These are phyloP conservation scores for Boloria selene DNA, from an alignment of 2,888 invertebrate species.

Conservation along the genomic window DNA sequence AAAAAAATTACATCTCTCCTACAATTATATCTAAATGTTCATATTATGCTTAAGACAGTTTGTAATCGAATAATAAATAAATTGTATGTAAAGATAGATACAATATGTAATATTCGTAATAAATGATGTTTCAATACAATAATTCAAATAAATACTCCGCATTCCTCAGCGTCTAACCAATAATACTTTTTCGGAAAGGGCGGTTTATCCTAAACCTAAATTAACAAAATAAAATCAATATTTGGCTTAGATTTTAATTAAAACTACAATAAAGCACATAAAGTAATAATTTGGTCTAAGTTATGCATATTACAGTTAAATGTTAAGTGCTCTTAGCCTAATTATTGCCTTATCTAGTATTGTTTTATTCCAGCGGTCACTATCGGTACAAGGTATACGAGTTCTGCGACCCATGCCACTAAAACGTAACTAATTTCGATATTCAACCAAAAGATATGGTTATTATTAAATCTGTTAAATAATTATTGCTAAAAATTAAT, in stretches of 20 bases:
- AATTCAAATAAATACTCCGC: slow-evolving; percentile 75
- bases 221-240: slow-evolving; percentile 78
- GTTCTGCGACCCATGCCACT: slow-evolving; percentile 44
- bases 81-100: slow-evolving; percentile 49
- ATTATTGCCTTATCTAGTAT: slow-evolving; percentile 77
- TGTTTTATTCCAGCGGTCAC: slow-evolving; percentile 70
- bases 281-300: slow-evolving; percentile 82
- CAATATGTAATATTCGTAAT: slow-evolving; percentile 21
- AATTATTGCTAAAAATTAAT: slow-evolving; percentile 18
- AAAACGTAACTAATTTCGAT: slow-evolving; percentile 8
- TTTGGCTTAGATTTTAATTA: slow-evolving; percentile 82
- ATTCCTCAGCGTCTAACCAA: slow-evolving; percentile 60
- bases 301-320: slow-evolving; percentile 73
- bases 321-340: slow-evolving; percentile 78
- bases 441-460: slow-evolving; percentile 10
- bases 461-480: slow-evolving; percentile 19
- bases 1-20: slow-evolving; percentile 75
- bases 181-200: slow-evolving; percentile 78
- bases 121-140: slow-evolving; percentile 20
- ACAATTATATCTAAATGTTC: slow-evolving; percentile 59
- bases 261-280: slow-evolving; percentile 79
- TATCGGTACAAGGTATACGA: slow-evolving; percentile 41
- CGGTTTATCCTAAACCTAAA: slow-evolving; percentile 66
- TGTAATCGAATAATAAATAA: slow-evolving; percentile 55
- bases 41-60: slow-evolving; percentile 75